Base-by-base conservation (phyloP, 2,113 vertebrate species). In the Tonatia bakeri region DNA sequence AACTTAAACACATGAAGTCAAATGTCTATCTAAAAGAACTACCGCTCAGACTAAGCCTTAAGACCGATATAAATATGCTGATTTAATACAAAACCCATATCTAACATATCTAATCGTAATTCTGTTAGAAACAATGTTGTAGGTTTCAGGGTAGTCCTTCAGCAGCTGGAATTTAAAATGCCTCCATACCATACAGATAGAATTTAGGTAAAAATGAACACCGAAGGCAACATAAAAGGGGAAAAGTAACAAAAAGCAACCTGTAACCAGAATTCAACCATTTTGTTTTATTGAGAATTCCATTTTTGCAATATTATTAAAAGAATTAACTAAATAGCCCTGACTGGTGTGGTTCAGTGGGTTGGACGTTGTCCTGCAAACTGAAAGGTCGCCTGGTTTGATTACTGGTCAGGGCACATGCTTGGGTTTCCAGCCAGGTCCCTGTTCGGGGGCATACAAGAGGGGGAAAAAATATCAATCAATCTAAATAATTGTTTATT, bases 201-300 rank as follows among this genome's bases (percentile, higher is more conserved):
- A 70, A 67, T 77, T 79, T 77, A 43, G 40, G 40, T 77, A 92
- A 92, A 95, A 92, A 85, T 36, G 54, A 83, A 33, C n/a, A 95
- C 72, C 75, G 84, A 76, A 43, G 40, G 16, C 50, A 88, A 88
- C 33, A n/a, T 76, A 6, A 82, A 67, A 45, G 67, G 47, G 56
- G 56, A 91, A 79, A 91, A 54, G 50, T 38, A 95, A 87, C 40
- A 59, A 76, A 87, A 75, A 33, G 54, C n/a, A 83, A 73, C 40
- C 20, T 82, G 3, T 38, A 70, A 82, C 38, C 24, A 73, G 33
- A 91, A 76, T 38, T 45, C 45, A 82, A 65, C 26, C 17, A 50
- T 38, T 75, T 67, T 47, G 76, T 33, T 93, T 45, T 77, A 89
- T 5, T 56, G 36, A 17, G 19, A 40, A 89, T 64, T 84, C 50